Evolutionary conservation across 2,888 invertebrate species (phyloP).

Genomic region (Orthosia gracilis): DNA sequence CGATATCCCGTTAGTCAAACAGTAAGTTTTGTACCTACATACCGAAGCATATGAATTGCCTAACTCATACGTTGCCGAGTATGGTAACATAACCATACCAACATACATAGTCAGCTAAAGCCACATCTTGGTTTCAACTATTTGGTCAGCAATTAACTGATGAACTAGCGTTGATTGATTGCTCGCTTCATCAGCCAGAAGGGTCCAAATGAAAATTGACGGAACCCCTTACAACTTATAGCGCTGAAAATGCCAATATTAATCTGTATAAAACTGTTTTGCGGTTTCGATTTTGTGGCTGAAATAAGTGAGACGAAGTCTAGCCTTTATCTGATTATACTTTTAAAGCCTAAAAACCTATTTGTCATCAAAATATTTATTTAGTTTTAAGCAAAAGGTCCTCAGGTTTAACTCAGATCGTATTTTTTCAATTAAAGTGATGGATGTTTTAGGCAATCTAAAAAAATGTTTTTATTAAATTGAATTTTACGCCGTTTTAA

Average conservation of each 20-base stretch:
- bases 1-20: no score
- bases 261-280: background rate
- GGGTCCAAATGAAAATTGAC: conserved; percentile 47
- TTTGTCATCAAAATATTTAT: conserved; percentile 4
- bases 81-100: background rate
- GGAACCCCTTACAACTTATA: conserved; percentile 11
- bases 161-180: conserved; percentile 67
- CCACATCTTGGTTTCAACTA: conserved; percentile 32
- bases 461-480: background rate
- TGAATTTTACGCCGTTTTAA: conserved; percentile 5
- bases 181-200: conserved; percentile 46
- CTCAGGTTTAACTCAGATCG: background rate
- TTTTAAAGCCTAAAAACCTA: background rate
- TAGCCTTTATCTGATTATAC: background rate
- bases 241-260: conserved; percentile 12
- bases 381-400: conserved; percentile 1
- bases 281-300: background rate
- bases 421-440: conserved; percentile 10
- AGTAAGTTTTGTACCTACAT: no score
- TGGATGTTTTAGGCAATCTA: background rate
- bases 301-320: background rate
- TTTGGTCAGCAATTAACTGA: conserved; percentile 62
- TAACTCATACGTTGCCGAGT: background rate
- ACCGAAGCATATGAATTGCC: background rate
- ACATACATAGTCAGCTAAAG: background rate